Evolutionary conservation across 2,113 vertebrate species (phyloP), one percentile per base, ranked within the genome.

Genomic region (Monarcha castaneiventris): DNA sequence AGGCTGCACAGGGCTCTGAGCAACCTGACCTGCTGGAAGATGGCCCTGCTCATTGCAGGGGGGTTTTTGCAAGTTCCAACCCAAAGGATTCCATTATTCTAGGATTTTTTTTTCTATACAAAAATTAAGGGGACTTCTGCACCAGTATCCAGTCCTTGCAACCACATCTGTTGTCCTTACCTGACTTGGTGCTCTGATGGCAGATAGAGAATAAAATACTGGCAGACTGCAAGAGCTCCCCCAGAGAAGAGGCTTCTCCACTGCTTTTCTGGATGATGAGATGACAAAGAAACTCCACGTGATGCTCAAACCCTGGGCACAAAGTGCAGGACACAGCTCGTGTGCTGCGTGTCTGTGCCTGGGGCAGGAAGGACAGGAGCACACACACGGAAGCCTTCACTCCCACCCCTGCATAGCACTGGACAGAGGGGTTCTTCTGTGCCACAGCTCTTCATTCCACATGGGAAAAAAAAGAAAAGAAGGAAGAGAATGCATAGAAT

Each of bases 231-330:
- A 99, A 87, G 67, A 99, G 95, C 37, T 99, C 99, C 33, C 98
- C 99, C 87, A 99, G 97, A 91, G 98, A 99, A 95, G 98, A 97
- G 49, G 97, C 91, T 94, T 99, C 98, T 71, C 99, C 99, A 1
- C 77, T 97, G 77, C 98, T 98, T 80, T 97, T 98, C 90, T 98
- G 98, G 39, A 97, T 33, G 29, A 98, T 54, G 75, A 99, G 97
- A 25, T 97, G 94, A 93, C 99, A 99, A 3, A 98, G 96, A 54
- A 99, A 97, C 89, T 99, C 98, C 0, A 97, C 2, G 17, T 97
- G 98, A 59, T 99, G 98, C 87, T 98, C 97, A 9, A 99, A 99
- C 74, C 99, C 98, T 0, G 99, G 99, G 95, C 98, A 99, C 97
- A 99, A 99, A 17, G 98, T 97, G 67, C 95, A 95, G 83, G 98